A percentile compares a stretch with the other conserved stretches of the same genome.
These are phyloP conservation scores for Sitophilus oryzae DNA, from an alignment of 1,140 invertebrate species.

Conservation along the genomic window DNA sequence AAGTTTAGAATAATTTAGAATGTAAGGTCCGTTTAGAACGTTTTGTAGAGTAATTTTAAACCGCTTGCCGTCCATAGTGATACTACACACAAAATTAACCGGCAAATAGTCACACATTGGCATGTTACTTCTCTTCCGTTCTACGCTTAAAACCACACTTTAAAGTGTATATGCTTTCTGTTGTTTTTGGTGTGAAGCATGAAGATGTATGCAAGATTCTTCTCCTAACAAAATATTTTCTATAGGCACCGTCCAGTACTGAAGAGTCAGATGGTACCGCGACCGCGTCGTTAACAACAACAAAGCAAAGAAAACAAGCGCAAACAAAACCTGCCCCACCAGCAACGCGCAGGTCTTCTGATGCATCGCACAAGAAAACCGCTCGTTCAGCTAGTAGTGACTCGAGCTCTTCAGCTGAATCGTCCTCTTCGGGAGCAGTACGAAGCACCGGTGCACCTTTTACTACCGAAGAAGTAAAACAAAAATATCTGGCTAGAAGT, in stretches of 20 bases:
- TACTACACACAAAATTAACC: slow-evolving; percentile 24
- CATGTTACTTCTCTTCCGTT: slow-evolving; percentile 32
- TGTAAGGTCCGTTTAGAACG: slow-evolving; percentile 19
- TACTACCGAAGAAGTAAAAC: slow-evolving; percentile 70
- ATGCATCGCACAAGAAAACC: slow-evolving; percentile 48
- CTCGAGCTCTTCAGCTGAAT: slow-evolving; percentile 69
- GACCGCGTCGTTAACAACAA: slow-evolving; percentile 50
- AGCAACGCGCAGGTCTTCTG: slow-evolving; percentile 40
- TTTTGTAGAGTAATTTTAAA: slow-evolving; percentile 27
- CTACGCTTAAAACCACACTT: slow-evolving; percentile 20
- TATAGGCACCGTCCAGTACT: slow-evolving; percentile 56
- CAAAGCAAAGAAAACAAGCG: slow-evolving; percentile 30
- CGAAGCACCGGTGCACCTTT: slow-evolving; percentile 67
- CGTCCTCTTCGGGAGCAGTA: slow-evolving; percentile 57
- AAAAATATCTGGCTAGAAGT: slow-evolving; percentile 59
- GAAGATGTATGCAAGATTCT: slow-evolving; percentile 20
- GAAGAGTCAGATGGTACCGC: slow-evolving; percentile 64
- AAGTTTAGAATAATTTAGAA: slow-evolving; percentile 22
- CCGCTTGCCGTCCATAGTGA: slow-evolving; percentile 35
- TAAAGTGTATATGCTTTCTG: slow-evolving; percentile 20
- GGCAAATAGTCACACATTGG: slow-evolving; percentile 35
- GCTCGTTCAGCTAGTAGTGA: slow-evolving; percentile 64
- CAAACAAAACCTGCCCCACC: slow-evolving; percentile 20
- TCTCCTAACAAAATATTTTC: slow-evolving; percentile 45
- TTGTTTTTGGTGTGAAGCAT: slow-evolving; percentile 39